Conservation (phyloP, 2,888 invertebrate genomes). For the Boloria selene region DNA sequence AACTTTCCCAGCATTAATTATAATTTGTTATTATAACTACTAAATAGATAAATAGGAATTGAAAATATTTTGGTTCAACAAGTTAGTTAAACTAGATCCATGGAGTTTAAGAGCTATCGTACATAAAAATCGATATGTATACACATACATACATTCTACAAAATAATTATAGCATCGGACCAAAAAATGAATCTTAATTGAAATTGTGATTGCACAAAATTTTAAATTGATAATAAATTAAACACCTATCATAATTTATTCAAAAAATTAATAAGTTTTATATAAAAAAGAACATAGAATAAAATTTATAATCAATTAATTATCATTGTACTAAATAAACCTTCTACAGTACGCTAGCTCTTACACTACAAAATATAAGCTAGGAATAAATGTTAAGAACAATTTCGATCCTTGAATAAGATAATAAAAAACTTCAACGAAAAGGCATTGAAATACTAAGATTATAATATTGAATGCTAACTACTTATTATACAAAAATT, state of each 20-base stretch:
- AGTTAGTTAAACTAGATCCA: constrained; percentile 3
- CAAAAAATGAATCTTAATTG: too few species aligned
- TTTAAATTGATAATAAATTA: too few species aligned
- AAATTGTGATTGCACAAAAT: too few species aligned
- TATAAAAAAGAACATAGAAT: background rate
- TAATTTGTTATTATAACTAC: constrained; percentile 37
- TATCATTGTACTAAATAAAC: background rate
- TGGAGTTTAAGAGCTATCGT: constrained; percentile 3
- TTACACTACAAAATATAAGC: background rate
- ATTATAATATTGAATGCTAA: constrained; percentile 68
- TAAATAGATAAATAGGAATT: constrained; percentile 35
- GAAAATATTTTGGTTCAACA: constrained; percentile 32
- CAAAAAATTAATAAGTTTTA: too few species aligned
- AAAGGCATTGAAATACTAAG: constrained; percentile 46
- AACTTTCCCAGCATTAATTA: constrained; percentile 23
- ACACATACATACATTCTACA: too few species aligned
- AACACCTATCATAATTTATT: too few species aligned
- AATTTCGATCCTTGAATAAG: constrained; percentile 15
- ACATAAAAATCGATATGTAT: background rate
- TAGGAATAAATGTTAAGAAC: background rate
- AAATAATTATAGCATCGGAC: too few species aligned
- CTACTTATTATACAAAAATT: constrained; percentile 75
- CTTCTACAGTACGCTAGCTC: background rate
- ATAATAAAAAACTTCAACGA: constrained; percentile 33
- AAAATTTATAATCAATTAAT: background rate